Conservation (phyloP, 2,888 invertebrate species). For the Cosmia trapezina region DNA sequence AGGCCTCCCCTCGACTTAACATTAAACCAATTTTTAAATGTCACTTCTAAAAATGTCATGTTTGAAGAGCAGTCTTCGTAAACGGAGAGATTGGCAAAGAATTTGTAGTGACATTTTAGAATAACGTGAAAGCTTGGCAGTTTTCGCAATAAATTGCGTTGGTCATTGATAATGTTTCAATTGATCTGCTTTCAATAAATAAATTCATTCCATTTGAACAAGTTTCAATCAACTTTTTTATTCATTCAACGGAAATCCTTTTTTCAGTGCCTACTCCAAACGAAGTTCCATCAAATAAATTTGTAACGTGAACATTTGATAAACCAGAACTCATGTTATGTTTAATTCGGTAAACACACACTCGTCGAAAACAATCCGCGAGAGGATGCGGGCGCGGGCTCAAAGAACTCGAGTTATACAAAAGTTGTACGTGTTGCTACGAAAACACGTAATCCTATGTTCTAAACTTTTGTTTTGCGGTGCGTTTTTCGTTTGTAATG, state of each 20-base stretch:
- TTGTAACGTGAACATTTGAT: conserved; percentile 14
- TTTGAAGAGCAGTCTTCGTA: conserved; percentile 70
- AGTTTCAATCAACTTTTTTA: conserved; percentile 42
- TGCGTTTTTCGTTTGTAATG: conserved; percentile 44
- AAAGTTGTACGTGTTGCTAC: conserved; percentile 48
- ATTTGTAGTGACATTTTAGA: conserved; percentile 42
- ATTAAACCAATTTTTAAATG: conserved; percentile 82
- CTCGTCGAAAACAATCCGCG: conserved; percentile 51
- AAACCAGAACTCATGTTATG: conserved; percentile 29
- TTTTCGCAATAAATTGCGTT: conserved; percentile 17
- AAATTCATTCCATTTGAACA: conserved; percentile 33
- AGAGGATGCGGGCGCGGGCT: conserved; percentile 56
- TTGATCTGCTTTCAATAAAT: conserved; percentile 39
- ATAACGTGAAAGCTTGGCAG: conserved; percentile 8
- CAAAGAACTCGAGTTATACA: conserved; percentile 57
- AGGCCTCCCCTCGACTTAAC: conserved; percentile 74
- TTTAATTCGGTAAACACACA: conserved; percentile 55
- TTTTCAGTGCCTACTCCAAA: conserved; percentile 1
- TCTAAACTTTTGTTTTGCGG: conserved; percentile 55
- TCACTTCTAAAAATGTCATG: conserved; percentile 74
- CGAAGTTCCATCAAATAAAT: neutral
- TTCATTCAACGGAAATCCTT: neutral
- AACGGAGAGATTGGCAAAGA: conserved; percentile 54
- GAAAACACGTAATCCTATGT: conserved; percentile 55
- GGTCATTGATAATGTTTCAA: conserved; percentile 20